Base-by-base conservation (phyloP, 2,113 vertebrate species). In the Stigmatopora argus region DNA sequence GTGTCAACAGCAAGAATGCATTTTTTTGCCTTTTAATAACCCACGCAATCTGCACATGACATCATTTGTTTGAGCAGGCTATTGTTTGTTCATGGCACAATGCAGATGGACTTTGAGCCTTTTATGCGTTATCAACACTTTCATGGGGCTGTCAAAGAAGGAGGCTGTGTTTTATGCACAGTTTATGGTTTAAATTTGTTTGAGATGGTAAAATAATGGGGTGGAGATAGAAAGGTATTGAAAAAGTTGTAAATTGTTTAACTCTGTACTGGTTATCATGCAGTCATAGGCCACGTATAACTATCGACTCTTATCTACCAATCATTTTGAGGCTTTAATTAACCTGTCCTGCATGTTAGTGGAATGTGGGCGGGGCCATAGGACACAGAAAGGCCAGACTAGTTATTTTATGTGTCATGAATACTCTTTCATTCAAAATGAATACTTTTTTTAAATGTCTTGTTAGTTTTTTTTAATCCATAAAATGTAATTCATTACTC, bases 91-190 rank as follows among this genome's bases (percentile, higher is more conserved):
- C 14, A 62, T 46, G 41, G 19, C 26, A 77, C 78, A 78, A 70
- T 71, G 64, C 57, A 72, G 71, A 61, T 64, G 75, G 82, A 87
- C 86, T 88, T 87, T 89, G 85, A 83, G 80, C 86, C 63, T 7
- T 38, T 56, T 53, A 73, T 76, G 71, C 48, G 69, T 59, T 80
- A 69, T 67, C 41, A 48, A 72, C 41, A 66, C 71, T 41, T 38
- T 45, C 41, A 45, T 61, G 21, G 23, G n/a, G 23, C 59, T 23
- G 59, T 61, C 59, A 61, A 56, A 19, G 21, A 12, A 19, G 59
- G 15, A 3, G 7, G 14, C 35, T 8, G 9, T 15, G 12, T 13
- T 35, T 61, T 44, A 44, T 44, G 11, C n/a, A 23, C 38, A 12
- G 5, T 21, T n/a, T 35, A 15, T 0, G 4, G 23, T 26, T 31